phyloP scores from a whole-genome alignment of 2,888 invertebrate genomes.

The Apoda limacodes region DNA sequence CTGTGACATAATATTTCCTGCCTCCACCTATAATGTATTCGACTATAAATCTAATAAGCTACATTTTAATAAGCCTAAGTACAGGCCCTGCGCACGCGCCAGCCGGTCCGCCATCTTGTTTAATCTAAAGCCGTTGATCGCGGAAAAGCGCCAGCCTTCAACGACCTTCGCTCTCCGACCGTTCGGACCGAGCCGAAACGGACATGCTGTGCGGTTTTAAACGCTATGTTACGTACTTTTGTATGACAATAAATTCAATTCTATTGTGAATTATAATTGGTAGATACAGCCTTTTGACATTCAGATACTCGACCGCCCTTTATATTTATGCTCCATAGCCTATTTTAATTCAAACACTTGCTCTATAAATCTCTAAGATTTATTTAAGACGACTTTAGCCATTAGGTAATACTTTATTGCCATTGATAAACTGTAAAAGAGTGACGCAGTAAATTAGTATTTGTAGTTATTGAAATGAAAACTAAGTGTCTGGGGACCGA shows the following conservation, averaged over 20 bases:
- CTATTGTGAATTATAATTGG: too few relatives aligned
- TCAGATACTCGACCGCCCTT: constrained; percentile 25
- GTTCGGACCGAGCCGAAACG: constrained; percentile 35
- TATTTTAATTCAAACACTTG: constrained; percentile 46
- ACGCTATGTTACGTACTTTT: too few relatives aligned
- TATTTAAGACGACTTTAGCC: too few relatives aligned
- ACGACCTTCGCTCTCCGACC: constrained; percentile 69
- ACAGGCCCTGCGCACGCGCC: constrained; percentile 61
- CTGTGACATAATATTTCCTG: constrained; percentile 4
- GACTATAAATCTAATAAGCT: constrained; percentile 25
- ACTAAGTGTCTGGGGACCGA: too few relatives aligned
- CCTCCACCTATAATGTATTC: background rate
- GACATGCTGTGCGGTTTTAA: too few relatives aligned
- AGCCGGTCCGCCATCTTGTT: constrained; percentile 64
- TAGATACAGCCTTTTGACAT: constrained; percentile 21
- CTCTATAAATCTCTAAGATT: constrained; percentile 57
- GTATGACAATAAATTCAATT: too few relatives aligned
- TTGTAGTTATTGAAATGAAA: too few relatives aligned
- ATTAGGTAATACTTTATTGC: too few relatives aligned
- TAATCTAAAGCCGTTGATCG: constrained; percentile 68
- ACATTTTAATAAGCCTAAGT: constrained; percentile 46
- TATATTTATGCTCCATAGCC: constrained; percentile 46
- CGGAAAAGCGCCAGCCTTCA: constrained; percentile 69
- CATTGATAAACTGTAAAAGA: too few relatives aligned
- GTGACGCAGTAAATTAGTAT: too few relatives aligned